Base-by-base conservation (phyloP, 2,888 invertebrate genomes). In the Homarus gammarus region DNA sequence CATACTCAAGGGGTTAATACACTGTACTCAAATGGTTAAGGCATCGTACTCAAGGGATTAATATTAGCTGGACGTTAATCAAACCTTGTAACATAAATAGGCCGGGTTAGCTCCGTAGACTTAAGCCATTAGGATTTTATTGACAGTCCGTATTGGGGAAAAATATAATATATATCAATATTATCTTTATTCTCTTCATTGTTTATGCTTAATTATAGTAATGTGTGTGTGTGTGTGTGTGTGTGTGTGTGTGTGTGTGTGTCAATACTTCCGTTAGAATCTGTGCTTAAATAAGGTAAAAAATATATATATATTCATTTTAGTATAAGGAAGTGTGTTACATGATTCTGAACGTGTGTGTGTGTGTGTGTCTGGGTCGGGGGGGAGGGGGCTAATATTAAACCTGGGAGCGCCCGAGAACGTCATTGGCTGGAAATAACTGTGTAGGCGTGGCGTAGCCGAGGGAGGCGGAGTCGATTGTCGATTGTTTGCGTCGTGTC, bases 191-290 rank as follows among this genome's bases (percentile, higher is more conserved):
- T 44, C 44, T 44, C 44, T 5, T 44, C 44, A 8, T 44, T 5
- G 12, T 44, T 5, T 44, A 44, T 44, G 44, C 44, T 8, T 8
- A 44, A 44, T 12, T 12, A 44, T 44, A 44, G 44, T 12, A 44
- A 44, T 8, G 12, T 44, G 12, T 44, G 44, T n/a, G 27, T 79
- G 51, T 56, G 51, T 79, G n/a, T 79, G 51, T 79, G n/a, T 56
- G 31, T 79, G n/a, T 61, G 51, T 56, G n/a, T 79, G 51, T 79
- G n/a, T 61, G 68, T 22, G 12, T 72, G 38, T 72, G 15, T 68
- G 36, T 56, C 12, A 27, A 36, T 70, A 36, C 38, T 15, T 40
- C 33, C 44, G 18, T 44, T 12, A 38, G 68, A 70, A 36, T 40
- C 22, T 83, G n/a, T 68, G n/a, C 44, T 22, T 68, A 36, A n/a